Evolutionary conservation across 2,113 vertebrate genomes (phyloP), one percentile per base, ranked within the genome.

Genomic region (Puntigrus tetrazona): DNA sequence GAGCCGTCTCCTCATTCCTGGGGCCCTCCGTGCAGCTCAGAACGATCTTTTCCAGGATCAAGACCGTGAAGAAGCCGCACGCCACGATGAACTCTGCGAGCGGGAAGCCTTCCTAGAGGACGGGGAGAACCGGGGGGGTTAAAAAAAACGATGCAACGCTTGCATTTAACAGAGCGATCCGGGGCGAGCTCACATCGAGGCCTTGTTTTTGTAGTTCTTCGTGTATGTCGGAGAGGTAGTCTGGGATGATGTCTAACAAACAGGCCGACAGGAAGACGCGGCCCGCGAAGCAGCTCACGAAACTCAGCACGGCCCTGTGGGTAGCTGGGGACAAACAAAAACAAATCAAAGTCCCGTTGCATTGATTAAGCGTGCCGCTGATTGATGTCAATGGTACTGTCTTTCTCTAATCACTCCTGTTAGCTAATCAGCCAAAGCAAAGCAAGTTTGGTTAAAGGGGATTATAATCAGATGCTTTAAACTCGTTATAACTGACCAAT

Each of bases 61-160:
- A 96, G 86, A 97, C 94, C 0, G 88, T 86, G 92, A 97, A 96
- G 92, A 97, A 98, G 82, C 97, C 96, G 1, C 92, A 84, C 1
- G 96, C 96, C 76, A 97, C 94, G 92, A 96, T 87, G 83, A 97
- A 96, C 89, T 97, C 95, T 29, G 95, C 92, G 1, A 95, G 84
- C 7, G 96, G 96, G 79, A 95, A 97, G 75, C 85, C 87, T 50
- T 78, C 88, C 94, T 96, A 87, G 86, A 87, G 36, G 76, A 50
- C 22, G 16, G 27, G 81, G 13, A 50, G 41, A 80, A n/a, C n/a
- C n/a, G n/a, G n/a, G n/a, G n/a, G n/a, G n/a, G n/a, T n/a, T n/a
- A n/a, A n/a, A n/a, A n/a, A n/a, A n/a, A n/a, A n/a, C n/a, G n/a
- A n/a, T n/a, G n/a, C n/a, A n/a, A n/a, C n/a, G n/a, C n/a, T n/a